Percentiles rank a stretch among this genome's conserved stretches.
Conservation (phyloP, 2,888 invertebrate species). For the Eupeodes luniger region DNA sequence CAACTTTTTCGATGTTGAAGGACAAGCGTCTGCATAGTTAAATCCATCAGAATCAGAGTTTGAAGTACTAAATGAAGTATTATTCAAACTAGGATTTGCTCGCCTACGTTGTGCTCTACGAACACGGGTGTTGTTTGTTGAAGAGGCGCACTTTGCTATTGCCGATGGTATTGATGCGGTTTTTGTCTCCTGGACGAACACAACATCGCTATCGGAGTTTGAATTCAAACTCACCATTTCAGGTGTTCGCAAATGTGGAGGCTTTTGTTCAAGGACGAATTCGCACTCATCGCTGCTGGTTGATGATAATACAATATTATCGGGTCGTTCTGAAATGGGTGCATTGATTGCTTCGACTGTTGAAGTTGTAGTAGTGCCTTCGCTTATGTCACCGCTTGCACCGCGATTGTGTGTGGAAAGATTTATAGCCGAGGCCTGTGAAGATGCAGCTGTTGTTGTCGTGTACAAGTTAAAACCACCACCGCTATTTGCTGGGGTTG, state of each 20-base stretch:
- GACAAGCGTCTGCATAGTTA: constrained; percentile 14
- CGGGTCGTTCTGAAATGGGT: constrained; percentile 56
- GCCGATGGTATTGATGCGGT: constrained; percentile 46
- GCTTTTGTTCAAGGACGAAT: constrained; percentile 83
- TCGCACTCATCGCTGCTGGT: constrained; percentile 83
- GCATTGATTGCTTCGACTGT: constrained; percentile 48
- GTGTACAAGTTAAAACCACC: constrained; percentile 72
- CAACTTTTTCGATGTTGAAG: constrained; percentile 55
- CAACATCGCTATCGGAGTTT: constrained; percentile 83
- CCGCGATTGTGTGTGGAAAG: constrained; percentile 82
- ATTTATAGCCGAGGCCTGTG: constrained; percentile 81
- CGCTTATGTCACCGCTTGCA: constrained; percentile 55
- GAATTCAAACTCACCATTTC: constrained; percentile 83
- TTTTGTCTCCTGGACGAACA: constrained; percentile 81
- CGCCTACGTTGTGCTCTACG: constrained; percentile 56
- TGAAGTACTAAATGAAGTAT: constrained; percentile 70
- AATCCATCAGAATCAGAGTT: constrained; percentile 57
- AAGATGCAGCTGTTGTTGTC: constrained; percentile 76
- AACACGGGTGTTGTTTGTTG: constrained; percentile 47
- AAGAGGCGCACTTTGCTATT: constrained; percentile 68
- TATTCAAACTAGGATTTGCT: constrained; percentile 49
- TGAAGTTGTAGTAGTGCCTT: constrained; percentile 61
- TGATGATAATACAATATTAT: constrained; percentile 81
- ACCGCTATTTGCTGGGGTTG: constrained; percentile 57
- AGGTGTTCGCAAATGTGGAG: constrained; percentile 84